Evolutionary conservation across 2,113 vertebrate genomes (phyloP).

Genomic region (Desmodus rotundus): DNA sequence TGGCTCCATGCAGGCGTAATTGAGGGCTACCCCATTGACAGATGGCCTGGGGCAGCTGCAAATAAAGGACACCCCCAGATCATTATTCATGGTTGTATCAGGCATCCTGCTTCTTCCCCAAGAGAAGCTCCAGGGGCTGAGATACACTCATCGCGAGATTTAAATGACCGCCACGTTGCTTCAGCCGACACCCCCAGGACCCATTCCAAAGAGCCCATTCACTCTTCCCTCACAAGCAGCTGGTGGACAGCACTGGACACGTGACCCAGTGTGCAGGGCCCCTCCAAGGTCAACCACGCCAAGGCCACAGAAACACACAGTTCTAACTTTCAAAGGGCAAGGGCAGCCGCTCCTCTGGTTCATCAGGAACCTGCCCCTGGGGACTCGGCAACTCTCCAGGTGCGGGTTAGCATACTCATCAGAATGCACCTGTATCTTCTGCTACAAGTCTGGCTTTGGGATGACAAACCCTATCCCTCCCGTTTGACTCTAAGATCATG

Average conservation of each 20-base stretch:
- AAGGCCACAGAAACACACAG: not conserved
- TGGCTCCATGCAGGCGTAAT: not conserved
- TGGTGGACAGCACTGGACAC: not conserved
- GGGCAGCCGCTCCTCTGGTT: accelerated
- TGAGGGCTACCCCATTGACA: conserved; percentile 62
- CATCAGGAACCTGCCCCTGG: not conserved
- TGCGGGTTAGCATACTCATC: not conserved
- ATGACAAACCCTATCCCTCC: not conserved
- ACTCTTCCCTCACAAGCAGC: not conserved
- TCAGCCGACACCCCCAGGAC: not conserved
- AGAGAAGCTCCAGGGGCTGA: conserved; percentile 43
- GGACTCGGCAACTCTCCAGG: not conserved
- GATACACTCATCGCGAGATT: conserved; percentile 37
- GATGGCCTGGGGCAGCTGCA: conserved; percentile 64
- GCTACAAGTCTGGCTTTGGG: not conserved
- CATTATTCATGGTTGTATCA: conserved; percentile 61
- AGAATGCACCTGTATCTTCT: not conserved
- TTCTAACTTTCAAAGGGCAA: not conserved
- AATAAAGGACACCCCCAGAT: conserved; percentile 65
- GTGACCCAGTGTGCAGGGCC: not conserved
- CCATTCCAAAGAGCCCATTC: not conserved
- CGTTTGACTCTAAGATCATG: not conserved
- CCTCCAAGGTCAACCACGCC: not conserved
- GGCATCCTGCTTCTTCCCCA: conserved; percentile 33
- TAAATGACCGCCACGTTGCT: conserved; percentile 17